Percentiles rank a stretch among this genome's conserved stretches.
Conservation (phyloP, 2,113 vertebrate species). For the Aegotheles bennettii region DNA sequence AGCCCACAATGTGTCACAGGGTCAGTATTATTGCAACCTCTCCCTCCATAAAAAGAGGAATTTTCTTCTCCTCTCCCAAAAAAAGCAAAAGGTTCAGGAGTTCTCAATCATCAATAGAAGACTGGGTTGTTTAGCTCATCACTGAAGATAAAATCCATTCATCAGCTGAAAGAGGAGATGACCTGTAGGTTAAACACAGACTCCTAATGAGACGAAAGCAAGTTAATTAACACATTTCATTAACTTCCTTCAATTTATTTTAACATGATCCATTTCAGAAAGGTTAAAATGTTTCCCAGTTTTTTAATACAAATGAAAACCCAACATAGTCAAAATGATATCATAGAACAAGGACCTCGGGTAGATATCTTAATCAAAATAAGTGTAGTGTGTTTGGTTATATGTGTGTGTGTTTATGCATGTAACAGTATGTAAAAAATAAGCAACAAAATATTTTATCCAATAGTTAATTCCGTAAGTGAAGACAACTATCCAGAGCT, state of each 20-base stretch:
- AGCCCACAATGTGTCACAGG: not conserved
- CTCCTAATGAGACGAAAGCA: slow-evolving; percentile 37
- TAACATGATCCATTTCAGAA: slow-evolving; percentile 5
- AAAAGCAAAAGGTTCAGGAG: not conserved
- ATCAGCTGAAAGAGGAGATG: not conserved
- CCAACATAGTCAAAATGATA: not conserved
- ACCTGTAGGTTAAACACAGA: slow-evolving; percentile 47
- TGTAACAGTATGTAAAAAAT: not conserved
- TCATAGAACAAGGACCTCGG: not conserved
- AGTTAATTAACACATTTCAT: slow-evolving; percentile 64
- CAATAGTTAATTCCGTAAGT: not conserved
- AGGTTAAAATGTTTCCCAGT: slow-evolving; percentile 55
- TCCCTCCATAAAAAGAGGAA: not conserved
- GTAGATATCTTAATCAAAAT: not conserved
- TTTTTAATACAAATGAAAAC: not conserved
- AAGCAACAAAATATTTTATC: not conserved
- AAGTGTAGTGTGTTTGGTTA: not conserved
- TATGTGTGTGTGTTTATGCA: not conserved
- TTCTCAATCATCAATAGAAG: not conserved
- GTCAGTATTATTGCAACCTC: not conserved
- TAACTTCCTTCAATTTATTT: slow-evolving; percentile 40
- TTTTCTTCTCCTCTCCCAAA: not conserved
- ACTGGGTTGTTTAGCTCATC: slow-evolving; percentile 9
- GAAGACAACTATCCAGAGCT: not conserved
- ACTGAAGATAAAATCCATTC: not conserved